Base-by-base conservation (phyloP, 2,888 invertebrate genomes). In the Muscina levida region DNA sequence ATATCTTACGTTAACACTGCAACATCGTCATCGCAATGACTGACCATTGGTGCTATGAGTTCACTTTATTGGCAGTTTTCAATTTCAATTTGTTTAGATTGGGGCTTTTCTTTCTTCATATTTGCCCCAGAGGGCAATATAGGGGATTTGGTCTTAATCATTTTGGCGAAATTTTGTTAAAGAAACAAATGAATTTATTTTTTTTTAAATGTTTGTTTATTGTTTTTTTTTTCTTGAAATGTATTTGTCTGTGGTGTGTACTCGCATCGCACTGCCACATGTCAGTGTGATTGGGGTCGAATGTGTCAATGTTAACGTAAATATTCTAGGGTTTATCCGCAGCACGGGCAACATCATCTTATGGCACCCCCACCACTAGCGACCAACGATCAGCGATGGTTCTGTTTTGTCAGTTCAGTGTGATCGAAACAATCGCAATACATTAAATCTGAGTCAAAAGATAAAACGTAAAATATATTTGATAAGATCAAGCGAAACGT, bases 241-340 rank as follows among this genome's bases (percentile, higher is more conserved):
- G 22, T 48, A 3, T 51, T 51, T 56, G 56, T 31, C 24, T 31
- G 8, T 31, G 26, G 31, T 31, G 57, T 26, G 4, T 22, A 39
- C 19, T 57, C 15, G 57, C 8, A 39, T 22, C 31, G 17, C 19
- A 5, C 39, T 62, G 10, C 59, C n/a, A 22, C 42, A 56, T 68
- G 77, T 81, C 81, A 74, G 62, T 81, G 72, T 81, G 81, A 81
- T 81, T 81, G 81, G 77, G 77, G 68, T 74, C 81, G 77, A 67
- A 15, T 74, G 68, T 81, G 81, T 81, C 74, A 74, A 71, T 31
- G 8, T 31, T 31, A 3, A 31, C 53, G 71, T 59, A 56, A 70
- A 77, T 62, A 70, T 46, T 37, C 10, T 59, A 17, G 17, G n/a
- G 2, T 22, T 13, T 22, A 22, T 42, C 11, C 15, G n/a, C n/a